Base-by-base conservation (phyloP, 2,797 vertebrate genomes). In the Chiloscyllium punctatum region DNA sequence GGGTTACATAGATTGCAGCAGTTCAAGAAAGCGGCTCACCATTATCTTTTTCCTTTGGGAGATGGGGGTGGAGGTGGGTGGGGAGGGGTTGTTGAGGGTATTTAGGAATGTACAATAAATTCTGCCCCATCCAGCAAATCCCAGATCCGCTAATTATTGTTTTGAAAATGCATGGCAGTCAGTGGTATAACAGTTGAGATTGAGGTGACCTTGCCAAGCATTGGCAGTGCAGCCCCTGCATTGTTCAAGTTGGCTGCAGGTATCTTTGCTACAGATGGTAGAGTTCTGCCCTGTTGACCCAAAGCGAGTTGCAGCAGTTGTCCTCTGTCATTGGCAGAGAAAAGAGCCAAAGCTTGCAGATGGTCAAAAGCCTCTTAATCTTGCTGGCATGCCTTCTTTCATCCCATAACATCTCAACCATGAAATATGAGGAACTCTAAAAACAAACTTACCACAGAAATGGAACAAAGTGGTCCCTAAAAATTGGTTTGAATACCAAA, bases 121-220 rank as follows among this genome's bases (percentile, higher is more conserved):
- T 8, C 57, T 62, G 57, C 57, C 57, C 57, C 57, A 62, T 62
- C 9, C 57, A 57, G 57, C 57, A 57, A 57, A 57, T 7, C 11
- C 57, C 57, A 57, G 11, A 57, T 57, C 57, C 57, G 11, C 5
- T 8, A 57, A 57, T 57, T 7, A 57, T 57, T 57, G 57, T 57
- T 57, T 57, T 57, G 0, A 57, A 7, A 57, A 8, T 0, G 57
- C 11, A 57, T 69, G 62, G 90, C n/a, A 92, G 37, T 68, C n/a
- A 42, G 30, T n/a, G 57, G 57, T 66, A 7, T 66, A 66, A n/a
- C 57, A 62, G 87, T n/a, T 7, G 62, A 69, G 62, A 69, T 8
- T 23, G 90, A 25, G 62, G n/a, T 68, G n/a, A 92, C 90, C 90
- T 92, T 92, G 90, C 53, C 90, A 92, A 68, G n/a, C 90, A 92